These are phyloP conservation scores for Drosophila triauraria DNA, from an alignment of 1,140 invertebrate genomes.

Conservation along the genomic window DNA sequence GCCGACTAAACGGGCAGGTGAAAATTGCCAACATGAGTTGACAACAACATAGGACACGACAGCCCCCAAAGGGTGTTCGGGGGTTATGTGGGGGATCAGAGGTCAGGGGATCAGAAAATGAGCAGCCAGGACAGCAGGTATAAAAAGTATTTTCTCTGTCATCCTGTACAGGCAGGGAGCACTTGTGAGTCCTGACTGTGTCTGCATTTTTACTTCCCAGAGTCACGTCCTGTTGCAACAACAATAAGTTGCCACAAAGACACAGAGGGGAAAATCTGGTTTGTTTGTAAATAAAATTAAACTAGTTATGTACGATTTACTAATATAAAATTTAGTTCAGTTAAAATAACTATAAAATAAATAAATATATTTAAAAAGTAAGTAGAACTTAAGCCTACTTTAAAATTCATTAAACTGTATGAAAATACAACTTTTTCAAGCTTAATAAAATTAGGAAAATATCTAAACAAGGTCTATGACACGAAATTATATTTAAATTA, in stretches of 20 bases:
- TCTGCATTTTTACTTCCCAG: slow-evolving; percentile 55
- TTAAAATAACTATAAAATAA: neutral
- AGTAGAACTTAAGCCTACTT: neutral
- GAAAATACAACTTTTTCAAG: slow-evolving; percentile 15
- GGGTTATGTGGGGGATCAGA: neutral
- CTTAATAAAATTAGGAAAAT: too few relatives aligned
- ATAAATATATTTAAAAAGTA: neutral
- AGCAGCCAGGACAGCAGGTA: slow-evolving; percentile 52
- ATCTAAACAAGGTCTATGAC: too few relatives aligned
- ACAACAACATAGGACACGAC: slow-evolving; percentile 51
- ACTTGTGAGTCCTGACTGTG: slow-evolving; percentile 1
- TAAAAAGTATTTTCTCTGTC: slow-evolving; percentile 80
- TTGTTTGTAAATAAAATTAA: neutral
- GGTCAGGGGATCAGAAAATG: slow-evolving; percentile 62
- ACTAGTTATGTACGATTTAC: too few relatives aligned
- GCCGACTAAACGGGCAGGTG: slow-evolving; percentile 65
- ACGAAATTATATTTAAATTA: too few relatives aligned
- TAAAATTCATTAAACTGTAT: neutral
- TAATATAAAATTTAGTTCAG: neutral
- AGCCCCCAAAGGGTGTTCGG: neutral
- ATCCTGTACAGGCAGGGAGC: slow-evolving; percentile 35
- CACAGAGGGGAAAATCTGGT: neutral
- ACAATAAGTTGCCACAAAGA: neutral
- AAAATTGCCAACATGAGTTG: slow-evolving; percentile 82
- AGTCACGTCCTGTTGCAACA: slow-evolving; percentile 65